Percentiles rank a stretch among this genome's conserved stretches.
Conservation (phyloP, 2,888 invertebrate species). For the Theodoxus fluviatilis region DNA sequence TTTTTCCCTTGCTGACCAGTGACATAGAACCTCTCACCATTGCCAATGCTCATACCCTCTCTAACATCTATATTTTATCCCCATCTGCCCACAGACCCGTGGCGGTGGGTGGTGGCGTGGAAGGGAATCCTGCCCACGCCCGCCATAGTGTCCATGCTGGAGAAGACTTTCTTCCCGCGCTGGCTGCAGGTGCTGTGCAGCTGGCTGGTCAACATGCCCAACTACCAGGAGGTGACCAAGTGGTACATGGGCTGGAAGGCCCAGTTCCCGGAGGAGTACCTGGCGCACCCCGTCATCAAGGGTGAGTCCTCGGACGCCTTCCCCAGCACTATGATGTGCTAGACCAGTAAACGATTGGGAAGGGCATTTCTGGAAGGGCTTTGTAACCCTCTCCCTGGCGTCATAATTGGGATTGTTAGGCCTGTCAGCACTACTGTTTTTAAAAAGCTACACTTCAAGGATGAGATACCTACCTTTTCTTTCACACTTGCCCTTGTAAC, state of each 20-base stretch:
- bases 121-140: conserved; percentile 80
- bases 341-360: no score
- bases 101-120: conserved; percentile 97
- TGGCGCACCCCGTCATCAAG: conserved; percentile 70
- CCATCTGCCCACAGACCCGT: conserved; percentile 73
- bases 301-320: conserved; percentile 62
- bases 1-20: no score
- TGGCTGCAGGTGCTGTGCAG: conserved; percentile 67
- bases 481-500: no score
- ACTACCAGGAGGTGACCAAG: conserved; percentile 86
- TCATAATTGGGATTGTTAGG: no score
- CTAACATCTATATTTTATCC: background rate
- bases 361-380: no score
- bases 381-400: no score
- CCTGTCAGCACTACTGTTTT: background rate
- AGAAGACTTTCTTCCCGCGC: conserved; percentile 90
- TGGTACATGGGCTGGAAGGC: conserved; percentile 80
- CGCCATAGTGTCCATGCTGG: conserved; percentile 81
- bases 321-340: no score
- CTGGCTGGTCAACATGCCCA: conserved; percentile 91
- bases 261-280: conserved; percentile 68
- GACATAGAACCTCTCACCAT: no score
- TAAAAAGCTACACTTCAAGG: background rate
- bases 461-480: background rate
- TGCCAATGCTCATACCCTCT: no score